Conservation (phyloP, 2,797 vertebrate genomes). For the Bucorvus abyssinicus region DNA sequence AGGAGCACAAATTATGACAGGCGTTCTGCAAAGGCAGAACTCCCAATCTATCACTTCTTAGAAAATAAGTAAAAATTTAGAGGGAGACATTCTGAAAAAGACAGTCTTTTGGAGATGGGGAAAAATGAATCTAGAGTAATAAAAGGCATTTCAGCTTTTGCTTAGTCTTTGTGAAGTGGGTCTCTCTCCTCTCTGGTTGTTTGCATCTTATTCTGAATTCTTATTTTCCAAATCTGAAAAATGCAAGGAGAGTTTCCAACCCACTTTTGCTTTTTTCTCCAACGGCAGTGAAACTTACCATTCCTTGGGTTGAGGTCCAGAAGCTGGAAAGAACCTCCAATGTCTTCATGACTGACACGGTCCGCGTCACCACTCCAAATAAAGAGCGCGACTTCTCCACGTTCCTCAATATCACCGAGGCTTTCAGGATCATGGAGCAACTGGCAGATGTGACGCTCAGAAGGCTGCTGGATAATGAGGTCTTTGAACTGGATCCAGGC, state of each 20-base stretch:
- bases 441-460: constrained; percentile 92
- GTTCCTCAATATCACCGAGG: constrained; percentile 89
- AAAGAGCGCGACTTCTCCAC: constrained; percentile 94
- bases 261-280: background rate
- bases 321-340: constrained; percentile 90
- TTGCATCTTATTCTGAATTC: background rate
- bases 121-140: background rate
- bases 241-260: background rate
- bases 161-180: background rate
- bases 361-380: constrained; percentile 84
- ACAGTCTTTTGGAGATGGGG: background rate
- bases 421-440: constrained; percentile 88
- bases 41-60: background rate
- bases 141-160: background rate
- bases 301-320: constrained; percentile 93
- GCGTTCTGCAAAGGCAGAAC: background rate
- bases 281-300: constrained; percentile 87
- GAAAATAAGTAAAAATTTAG: background rate
- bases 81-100: background rate
- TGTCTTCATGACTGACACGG: constrained; percentile 87
- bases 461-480: constrained; percentile 90
- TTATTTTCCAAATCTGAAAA: background rate
- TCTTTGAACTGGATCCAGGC: constrained; percentile 87
- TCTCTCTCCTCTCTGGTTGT: background rate
- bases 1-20: background rate